These are phyloP conservation scores for Eupithecia inturbata DNA, from an alignment of 2,888 invertebrate species.

Conservation along the genomic window DNA sequence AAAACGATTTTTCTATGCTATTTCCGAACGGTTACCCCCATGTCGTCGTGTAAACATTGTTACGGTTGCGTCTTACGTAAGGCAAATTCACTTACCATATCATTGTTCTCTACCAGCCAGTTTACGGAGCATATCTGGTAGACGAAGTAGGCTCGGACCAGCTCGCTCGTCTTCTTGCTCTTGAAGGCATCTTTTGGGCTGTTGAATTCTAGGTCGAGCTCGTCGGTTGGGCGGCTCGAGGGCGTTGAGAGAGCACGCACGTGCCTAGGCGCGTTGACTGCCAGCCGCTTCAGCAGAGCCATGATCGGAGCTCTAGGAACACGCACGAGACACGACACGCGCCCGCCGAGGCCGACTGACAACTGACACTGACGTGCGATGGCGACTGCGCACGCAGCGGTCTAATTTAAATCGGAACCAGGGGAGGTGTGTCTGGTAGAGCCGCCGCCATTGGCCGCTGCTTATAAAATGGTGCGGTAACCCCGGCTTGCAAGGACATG, in stretches of 20 bases:
- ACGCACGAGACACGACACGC: constrained; percentile 67
- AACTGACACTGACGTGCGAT: constrained; percentile 72
- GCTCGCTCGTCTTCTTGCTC: constrained; percentile 96
- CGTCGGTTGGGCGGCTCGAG: constrained; percentile 79
- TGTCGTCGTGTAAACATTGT: constrained; percentile 58
- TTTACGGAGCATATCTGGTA: constrained; percentile 95
- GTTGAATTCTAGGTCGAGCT: constrained; percentile 93
- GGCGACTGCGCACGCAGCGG: constrained; percentile 73
- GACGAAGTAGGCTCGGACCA: constrained; percentile 94
- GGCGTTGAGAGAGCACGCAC: constrained; percentile 62
- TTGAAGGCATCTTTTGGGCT: constrained; percentile 96
- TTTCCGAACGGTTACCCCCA: constrained; percentile 58
- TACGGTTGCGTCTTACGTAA: constrained; percentile 67
- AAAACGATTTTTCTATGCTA: constrained; percentile 61
- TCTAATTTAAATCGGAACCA: constrained; percentile 68
- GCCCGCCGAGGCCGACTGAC: constrained; percentile 63
- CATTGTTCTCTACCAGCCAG: constrained; percentile 95
- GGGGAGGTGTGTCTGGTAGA: constrained; percentile 76
- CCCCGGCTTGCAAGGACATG: constrained; percentile 43
- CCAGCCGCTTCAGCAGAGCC: constrained; percentile 78
- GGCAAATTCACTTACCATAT: constrained; percentile 88
- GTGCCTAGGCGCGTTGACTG: constrained; percentile 67
- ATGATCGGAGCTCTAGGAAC: constrained; percentile 61
- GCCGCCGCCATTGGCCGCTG: constrained; percentile 63
- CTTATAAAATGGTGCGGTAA: constrained; percentile 41